These are phyloP conservation scores for Sclerodermus sp. DNA, from an alignment of 2,888 invertebrate species.

Conservation along the genomic window DNA sequence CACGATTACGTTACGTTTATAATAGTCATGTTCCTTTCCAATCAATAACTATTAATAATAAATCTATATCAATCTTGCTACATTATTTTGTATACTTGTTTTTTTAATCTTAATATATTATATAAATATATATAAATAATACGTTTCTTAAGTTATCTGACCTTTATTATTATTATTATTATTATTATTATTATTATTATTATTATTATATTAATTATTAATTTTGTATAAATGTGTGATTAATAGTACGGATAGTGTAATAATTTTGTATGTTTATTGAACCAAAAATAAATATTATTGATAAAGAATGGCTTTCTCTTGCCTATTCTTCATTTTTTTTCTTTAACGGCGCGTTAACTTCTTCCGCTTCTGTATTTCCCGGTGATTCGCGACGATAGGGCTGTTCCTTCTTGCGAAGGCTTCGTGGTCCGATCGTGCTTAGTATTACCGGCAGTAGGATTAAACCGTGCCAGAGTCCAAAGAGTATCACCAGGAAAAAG, in stretches of 20 bases:
- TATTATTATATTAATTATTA: too few relatives aligned
- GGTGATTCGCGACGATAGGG: too few relatives aligned
- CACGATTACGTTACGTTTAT: conserved; percentile 44
- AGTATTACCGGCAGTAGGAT: conserved; percentile 75
- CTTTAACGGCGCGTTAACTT: conserved; percentile 11
- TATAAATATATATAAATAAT: conserved; percentile 39
- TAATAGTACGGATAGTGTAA: conserved; percentile 57
- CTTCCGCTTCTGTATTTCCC: conserved; percentile 1
- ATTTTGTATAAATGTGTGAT: conserved; percentile 58
- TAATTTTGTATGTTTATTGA: conserved; percentile 59
- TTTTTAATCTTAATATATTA: conserved; percentile 42
- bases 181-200: too few relatives aligned
- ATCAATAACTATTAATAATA: conserved; percentile 38
- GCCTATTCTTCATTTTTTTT: conserved; percentile 16
- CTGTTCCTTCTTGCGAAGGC: conserved; percentile 22
- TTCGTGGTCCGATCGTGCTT: conserved; percentile 70
- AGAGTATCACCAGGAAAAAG: conserved; percentile 74
- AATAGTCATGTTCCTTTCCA: conserved; percentile 50
- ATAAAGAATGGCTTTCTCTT: conserved; percentile 39
- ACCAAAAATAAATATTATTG: conserved; percentile 59
- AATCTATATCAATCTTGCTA: conserved; percentile 47
- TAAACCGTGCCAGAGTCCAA: conserved; percentile 78
- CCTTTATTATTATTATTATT: conserved; percentile 47
- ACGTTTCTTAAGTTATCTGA: conserved; percentile 48
- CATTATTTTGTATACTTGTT: conserved; percentile 54